A percentile compares a stretch with the other conserved stretches of the same genome.
Evolutionary conservation across 2,113 vertebrate genomes (phyloP).

Genomic region (Ceuthmochares aereus): DNA sequence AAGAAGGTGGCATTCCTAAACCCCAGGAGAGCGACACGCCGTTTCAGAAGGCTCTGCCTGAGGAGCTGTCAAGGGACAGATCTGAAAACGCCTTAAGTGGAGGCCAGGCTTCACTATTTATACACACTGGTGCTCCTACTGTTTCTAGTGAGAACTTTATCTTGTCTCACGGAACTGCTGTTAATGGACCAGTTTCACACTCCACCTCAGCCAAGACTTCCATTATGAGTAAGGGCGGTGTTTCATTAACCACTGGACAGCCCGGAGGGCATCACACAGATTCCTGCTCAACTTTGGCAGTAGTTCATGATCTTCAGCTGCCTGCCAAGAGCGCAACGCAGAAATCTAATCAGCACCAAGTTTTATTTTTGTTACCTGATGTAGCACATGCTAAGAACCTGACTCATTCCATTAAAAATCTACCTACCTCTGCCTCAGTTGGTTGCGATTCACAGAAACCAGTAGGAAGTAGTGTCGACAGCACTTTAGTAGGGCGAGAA

Average conservation of each 20-base stretch:
- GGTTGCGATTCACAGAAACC: constrained; percentile 84
- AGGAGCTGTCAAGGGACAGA: constrained; percentile 86
- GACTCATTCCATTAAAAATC: constrained; percentile 88
- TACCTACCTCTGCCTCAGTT: constrained; percentile 86
- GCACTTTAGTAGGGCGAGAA: constrained; percentile 87
- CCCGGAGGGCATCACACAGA: constrained; percentile 81
- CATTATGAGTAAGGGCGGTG: constrained; percentile 87
- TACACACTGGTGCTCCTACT: constrained; percentile 90
- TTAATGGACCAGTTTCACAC: constrained; percentile 98
- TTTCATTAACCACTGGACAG: constrained; percentile 87
- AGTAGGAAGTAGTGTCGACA: constrained; percentile 82
- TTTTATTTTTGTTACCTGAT: constrained; percentile 88
- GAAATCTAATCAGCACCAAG: constrained; percentile 84
- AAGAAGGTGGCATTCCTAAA: constrained; percentile 83
- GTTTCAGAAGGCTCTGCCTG: constrained; percentile 84
- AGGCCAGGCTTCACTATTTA: constrained; percentile 91
- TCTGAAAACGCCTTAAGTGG: constrained; percentile 96
- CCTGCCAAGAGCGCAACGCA: constrained; percentile 83
- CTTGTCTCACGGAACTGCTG: constrained; percentile 91
- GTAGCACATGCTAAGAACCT: constrained; percentile 85
- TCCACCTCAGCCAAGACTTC: constrained; percentile 88
- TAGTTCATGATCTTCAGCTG: constrained; percentile 87
- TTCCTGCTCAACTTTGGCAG: constrained; percentile 83
- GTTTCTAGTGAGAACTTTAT: constrained; percentile 87
- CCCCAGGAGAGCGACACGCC: constrained; percentile 82